Evolutionary conservation across 92 coral and sea anemone genomes (phyloP), one percentile per base, ranked within the genome.

Genomic region (Phenganax subtilis): DNA sequence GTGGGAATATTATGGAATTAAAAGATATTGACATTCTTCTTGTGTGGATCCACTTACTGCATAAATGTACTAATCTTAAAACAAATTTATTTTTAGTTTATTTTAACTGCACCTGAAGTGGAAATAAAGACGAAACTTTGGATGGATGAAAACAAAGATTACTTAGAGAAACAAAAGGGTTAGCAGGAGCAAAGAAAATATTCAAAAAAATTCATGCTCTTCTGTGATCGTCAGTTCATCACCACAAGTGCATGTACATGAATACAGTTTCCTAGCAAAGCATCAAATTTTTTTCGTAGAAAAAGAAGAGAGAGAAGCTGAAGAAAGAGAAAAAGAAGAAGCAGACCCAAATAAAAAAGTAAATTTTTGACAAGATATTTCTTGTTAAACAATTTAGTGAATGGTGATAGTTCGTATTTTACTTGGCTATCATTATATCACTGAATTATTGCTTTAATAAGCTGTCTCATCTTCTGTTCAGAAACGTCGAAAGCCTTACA

Each of bases 71-170:
- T 31, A 31, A 78, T 65, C 14, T 51, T 27, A 8, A 15, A 15
- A 71, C 27, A 57, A 15, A 47, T 12, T 76, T 57, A 0, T 54
- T 68, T 82, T 83, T 44, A 94, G 98, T 94, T 96, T 74, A 87
- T 94, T 54, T 84, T 94, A 77, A 92, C 93, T 27, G 90, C 86
- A 57, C 86, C 84, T n/a, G 98, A 94, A 85, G 90, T 94, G 10
- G 91, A 92, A 60, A 82, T 94, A 17, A 94, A 94, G 71, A 94
- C 98, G 15, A 94, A 92, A 75, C 81, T 94, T 16, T 94, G 98
- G 98, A 94, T 94, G 98, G 98, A 94, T 65, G 98, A 94, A 77
- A 94, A 94, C 81, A 94, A 83, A 78, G 98, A 94, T 0, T 94
- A 94, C 74, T 80, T 94, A 12, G 92, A 94, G 84, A 94, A 88